These are phyloP conservation scores for Drosophila greeni DNA, from an alignment of 2,888 invertebrate genomes.

Conservation along the genomic window DNA sequence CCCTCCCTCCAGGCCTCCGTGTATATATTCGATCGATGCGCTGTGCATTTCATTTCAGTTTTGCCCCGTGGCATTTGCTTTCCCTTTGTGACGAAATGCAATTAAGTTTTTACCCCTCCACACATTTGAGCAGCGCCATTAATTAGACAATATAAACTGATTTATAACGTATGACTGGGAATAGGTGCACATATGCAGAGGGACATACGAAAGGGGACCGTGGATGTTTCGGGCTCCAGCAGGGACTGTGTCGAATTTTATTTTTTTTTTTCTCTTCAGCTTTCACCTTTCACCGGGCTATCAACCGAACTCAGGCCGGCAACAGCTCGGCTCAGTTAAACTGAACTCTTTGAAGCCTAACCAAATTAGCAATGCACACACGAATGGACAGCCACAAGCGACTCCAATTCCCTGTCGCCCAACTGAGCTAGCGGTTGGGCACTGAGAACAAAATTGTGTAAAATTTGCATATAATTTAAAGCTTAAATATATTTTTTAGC, in stretches of 20 bases:
- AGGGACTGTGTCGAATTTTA: not conserved
- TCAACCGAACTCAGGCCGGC: constrained; percentile 4
- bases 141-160: constrained; percentile 62
- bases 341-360: constrained; percentile 32
- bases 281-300: constrained; percentile 4
- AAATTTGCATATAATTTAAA: not conserved
- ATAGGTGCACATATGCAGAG: not conserved
- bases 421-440: not conserved
- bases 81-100: constrained; percentile 54
- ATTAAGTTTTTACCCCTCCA: constrained; percentile 44
- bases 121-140: constrained; percentile 38
- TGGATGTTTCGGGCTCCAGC: not conserved
- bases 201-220: not conserved
- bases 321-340: constrained; percentile 2
- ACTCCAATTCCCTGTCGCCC: not conserved
- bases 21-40: constrained; percentile 21
- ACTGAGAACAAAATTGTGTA: not conserved
- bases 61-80: constrained; percentile 38
- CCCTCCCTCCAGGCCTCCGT: too few species aligned
- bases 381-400: constrained; percentile 29
- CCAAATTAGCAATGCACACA: constrained; percentile 39
- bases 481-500: not conserved
- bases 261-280: not conserved
- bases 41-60: constrained; percentile 29
- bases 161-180: constrained; percentile 40